Base-by-base conservation (phyloP, 2,888 invertebrate genomes). In the Pomacea canaliculata region DNA sequence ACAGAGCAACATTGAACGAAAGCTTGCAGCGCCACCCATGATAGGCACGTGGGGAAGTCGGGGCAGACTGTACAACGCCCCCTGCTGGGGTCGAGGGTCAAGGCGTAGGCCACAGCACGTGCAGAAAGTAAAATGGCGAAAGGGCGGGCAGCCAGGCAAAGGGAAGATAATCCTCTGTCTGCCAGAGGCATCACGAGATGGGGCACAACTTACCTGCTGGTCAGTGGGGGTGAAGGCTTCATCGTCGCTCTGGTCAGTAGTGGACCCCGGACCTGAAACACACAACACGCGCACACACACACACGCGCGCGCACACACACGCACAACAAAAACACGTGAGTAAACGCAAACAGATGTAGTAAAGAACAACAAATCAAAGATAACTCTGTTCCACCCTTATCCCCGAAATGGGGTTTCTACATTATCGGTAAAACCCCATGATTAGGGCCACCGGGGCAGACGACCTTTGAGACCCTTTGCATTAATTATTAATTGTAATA, bases 181-280 rank as follows among this genome's bases (percentile, higher is more conserved):
- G 67, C 18, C 12, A 46, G 46, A 48, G 19, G 37, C 37, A 37
- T 37, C 37, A 37, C 37, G 37, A 5, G 37, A 37, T 10, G 51
- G 51, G 16, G 7, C 59, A 56, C 9, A 18, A 19, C 77, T 79
- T 80, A 86, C 86, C 82, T 86, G 86, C 69, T 85, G 86, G 75
- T 85, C 86, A 77, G 83, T 83, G n/a, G 87, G 85, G 46, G 84
- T 83, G 70, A 85, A 84, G 10, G 85, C 85, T 71, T 87, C 87
- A 77, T 87, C 87, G 76, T 87, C 87, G 80, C 80, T 80, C 69
- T 78, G 78, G 66, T 80, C 80, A 46, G 80, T 80, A 62, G 78
- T 76, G 12, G 78, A 78, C n/a, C 78, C 80, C n/a, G 80, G 80
- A 76, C 80, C 80, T 80, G 78, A 27, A 59, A 70, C 70, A 70